Conservation (phyloP, 2,797 vertebrate genomes). For the Orientallactaga sibirica region DNA sequence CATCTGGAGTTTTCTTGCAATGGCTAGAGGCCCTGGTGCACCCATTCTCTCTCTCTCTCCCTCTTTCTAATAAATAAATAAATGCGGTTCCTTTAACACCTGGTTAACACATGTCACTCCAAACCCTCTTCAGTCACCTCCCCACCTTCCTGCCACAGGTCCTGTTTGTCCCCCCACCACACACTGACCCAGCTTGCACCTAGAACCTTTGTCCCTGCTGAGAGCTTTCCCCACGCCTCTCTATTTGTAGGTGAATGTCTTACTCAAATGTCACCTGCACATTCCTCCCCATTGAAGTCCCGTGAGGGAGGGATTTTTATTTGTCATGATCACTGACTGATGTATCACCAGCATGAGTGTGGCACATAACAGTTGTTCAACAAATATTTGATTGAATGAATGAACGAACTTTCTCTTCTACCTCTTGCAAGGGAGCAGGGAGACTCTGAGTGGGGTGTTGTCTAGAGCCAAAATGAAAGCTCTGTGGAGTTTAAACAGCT, state of each 20-base stretch:
- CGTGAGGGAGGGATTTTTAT: not conserved
- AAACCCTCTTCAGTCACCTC: accelerated
- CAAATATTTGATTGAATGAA: slow-evolving; percentile 12
- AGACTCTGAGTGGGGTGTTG: not conserved
- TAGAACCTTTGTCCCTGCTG: not conserved
- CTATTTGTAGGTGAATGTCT: not conserved
- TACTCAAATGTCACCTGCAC: not conserved
- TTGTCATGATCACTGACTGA: not conserved
- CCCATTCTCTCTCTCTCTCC: too few relatives aligned
- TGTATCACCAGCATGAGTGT: not conserved
- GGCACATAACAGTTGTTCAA: not conserved
- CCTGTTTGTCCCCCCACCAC: not conserved
- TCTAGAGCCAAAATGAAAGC: not conserved
- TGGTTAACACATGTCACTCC: not conserved
- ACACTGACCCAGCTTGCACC: too few relatives aligned
- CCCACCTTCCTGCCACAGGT: not conserved
- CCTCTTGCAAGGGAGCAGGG: not conserved
- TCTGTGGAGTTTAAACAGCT: not conserved
- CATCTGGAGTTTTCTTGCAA: too few relatives aligned
- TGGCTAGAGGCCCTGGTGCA: too few relatives aligned
- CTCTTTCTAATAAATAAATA: too few relatives aligned
- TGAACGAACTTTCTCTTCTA: slow-evolving; percentile 8
- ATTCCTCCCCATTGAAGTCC: not conserved
- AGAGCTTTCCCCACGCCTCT: not conserved
- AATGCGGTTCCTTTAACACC: not conserved